These are phyloP conservation scores for Sebastes umbrosus DNA, from an alignment of 2,797 vertebrate genomes.

Conservation along the genomic window DNA sequence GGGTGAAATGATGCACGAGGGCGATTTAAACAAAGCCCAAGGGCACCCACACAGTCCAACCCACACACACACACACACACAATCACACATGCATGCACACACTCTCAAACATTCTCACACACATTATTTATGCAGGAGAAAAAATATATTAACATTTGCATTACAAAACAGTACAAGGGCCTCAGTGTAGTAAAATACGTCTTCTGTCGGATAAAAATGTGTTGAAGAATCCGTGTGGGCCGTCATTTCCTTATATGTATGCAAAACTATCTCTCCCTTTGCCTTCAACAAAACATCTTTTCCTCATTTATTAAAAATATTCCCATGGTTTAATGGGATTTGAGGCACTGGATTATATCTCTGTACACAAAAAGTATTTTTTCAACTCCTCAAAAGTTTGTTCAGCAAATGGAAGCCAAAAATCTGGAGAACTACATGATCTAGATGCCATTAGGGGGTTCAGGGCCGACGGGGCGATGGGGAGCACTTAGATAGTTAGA, in stretches of 20 bases:
- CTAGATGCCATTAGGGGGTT: slow-evolving; percentile 40
- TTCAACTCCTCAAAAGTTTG: slow-evolving; percentile 38
- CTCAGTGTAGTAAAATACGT: slow-evolving; percentile 84
- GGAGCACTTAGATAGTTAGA: slow-evolving; percentile 45
- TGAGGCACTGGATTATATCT: slow-evolving; percentile 79
- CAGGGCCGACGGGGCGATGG: slow-evolving; percentile 22
- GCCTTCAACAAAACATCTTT: slow-evolving; percentile 77
- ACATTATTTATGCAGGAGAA: slow-evolving; percentile 74
- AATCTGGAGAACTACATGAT: slow-evolving; percentile 45
- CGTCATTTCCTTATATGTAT: slow-evolving; percentile 59
- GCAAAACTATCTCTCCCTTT: slow-evolving; percentile 64
- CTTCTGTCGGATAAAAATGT: slow-evolving; percentile 67
- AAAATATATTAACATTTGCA: slow-evolving; percentile 94
- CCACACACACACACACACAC: background rate
- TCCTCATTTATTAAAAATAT: slow-evolving; percentile 72
- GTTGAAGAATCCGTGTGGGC: slow-evolving; percentile 56
- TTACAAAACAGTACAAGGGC: slow-evolving; percentile 89
- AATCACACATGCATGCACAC: slow-evolving; percentile 28
- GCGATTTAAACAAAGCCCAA: slow-evolving; percentile 48
- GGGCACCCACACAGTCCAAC: slow-evolving; percentile 60
- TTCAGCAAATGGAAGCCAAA: slow-evolving; percentile 50
- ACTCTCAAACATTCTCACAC: slow-evolving; percentile 57
- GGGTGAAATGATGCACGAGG: slow-evolving; percentile 57
- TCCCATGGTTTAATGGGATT: slow-evolving; percentile 64
- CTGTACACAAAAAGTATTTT: slow-evolving; percentile 68